These are phyloP conservation scores for Dinocampus coccinellae DNA, from an alignment of 2,888 invertebrate species.

Conservation along the genomic window DNA sequence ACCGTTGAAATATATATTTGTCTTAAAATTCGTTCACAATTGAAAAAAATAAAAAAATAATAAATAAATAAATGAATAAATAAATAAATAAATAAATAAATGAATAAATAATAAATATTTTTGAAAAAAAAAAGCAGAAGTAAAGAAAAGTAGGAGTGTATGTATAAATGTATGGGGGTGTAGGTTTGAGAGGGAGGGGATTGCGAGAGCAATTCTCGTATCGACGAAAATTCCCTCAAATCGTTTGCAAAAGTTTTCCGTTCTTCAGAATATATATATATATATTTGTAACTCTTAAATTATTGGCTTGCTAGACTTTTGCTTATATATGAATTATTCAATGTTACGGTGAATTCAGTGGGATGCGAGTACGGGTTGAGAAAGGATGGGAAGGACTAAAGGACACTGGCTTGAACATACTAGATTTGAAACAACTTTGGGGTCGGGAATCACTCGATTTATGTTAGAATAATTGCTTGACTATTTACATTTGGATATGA, in stretches of 20 bases:
- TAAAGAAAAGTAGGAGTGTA: no score
- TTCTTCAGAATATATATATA: neutral
- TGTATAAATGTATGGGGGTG: no score
- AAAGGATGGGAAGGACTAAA: constrained; percentile 13
- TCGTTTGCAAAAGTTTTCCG: constrained; percentile 8
- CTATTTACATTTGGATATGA: constrained; percentile 29
- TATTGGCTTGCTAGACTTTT: constrained; percentile 50
- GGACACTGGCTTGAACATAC: constrained; percentile 38
- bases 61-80: neutral
- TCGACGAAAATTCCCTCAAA: neutral
- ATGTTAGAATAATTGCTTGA: constrained; percentile 42
- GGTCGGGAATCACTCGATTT: constrained; percentile 46
- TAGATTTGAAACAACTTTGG: constrained; percentile 45
- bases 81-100: neutral
- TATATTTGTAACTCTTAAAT: constrained; percentile 44
- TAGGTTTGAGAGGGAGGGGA: no score
- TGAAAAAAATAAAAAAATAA: neutral
- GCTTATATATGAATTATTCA: constrained; percentile 56
- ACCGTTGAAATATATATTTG: neutral
- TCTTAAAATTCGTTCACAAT: neutral
- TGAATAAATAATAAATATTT: no score
- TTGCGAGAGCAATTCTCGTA: neutral
- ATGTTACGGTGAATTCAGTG: constrained; percentile 35
- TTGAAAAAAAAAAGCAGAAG: no score
- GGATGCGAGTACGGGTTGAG: constrained; percentile 1